Percentiles rank a stretch among this genome's conserved stretches.
phyloP scores from a whole-genome alignment of 1,140 invertebrate genomes.

The Himalopsyche phryganea region DNA sequence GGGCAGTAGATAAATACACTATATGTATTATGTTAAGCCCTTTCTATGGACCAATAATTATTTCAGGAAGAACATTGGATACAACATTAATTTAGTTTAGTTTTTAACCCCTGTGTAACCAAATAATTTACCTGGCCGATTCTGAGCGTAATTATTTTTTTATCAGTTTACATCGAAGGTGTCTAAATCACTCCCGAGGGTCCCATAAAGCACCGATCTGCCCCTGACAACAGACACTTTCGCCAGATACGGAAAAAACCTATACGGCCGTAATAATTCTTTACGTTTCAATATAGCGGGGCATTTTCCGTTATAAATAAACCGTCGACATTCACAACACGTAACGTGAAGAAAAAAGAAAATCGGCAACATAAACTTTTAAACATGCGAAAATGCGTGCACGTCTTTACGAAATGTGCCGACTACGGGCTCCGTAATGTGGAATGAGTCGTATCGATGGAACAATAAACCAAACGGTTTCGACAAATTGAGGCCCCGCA shows the following conservation, averaged over 20 bases:
- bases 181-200: too few relatives aligned
- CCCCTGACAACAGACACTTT: background rate
- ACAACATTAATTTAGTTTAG: too few relatives aligned
- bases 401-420: conserved; percentile 14
- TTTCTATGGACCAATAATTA: too few relatives aligned
- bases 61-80: too few relatives aligned
- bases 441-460: conserved; percentile 1
- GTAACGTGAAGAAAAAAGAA: conserved; percentile 8
- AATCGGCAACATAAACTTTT: conserved; percentile 16
- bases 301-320: background rate
- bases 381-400: conserved; percentile 22
- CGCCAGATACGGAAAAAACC: background rate
- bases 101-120: too few relatives aligned
- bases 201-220: background rate
- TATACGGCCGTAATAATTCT: conserved; percentile 11
- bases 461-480: conserved; percentile 8
- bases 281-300: conserved; percentile 20
- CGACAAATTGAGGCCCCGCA: conserved; percentile 5
- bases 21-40: too few relatives aligned
- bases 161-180: too few relatives aligned
- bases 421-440: conserved; percentile 4
- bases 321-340: conserved; percentile 9
- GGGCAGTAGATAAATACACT: too few relatives aligned
- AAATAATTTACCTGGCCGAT: too few relatives aligned
- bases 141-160: too few relatives aligned